Conservation (phyloP, 2,113 vertebrate species). For the Orcinus orca region DNA sequence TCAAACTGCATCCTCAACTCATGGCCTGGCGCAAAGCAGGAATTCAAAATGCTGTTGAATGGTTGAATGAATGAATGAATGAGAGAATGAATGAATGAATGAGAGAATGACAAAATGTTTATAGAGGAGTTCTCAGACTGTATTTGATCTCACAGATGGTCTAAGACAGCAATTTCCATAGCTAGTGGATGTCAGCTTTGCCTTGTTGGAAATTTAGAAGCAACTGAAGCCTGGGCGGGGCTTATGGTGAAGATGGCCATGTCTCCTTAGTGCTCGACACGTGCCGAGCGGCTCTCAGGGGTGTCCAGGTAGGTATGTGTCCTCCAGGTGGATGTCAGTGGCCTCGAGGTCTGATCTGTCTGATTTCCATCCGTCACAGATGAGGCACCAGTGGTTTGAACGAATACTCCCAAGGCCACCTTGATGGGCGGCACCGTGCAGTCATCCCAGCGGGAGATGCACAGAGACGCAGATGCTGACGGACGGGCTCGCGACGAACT, state of each 20-base stretch:
- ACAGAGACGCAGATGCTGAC: fast-evolving
- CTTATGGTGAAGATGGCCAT: fast-evolving
- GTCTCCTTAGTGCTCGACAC: fast-evolving
- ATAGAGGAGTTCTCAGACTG: neutral
- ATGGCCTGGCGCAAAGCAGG: fast-evolving
- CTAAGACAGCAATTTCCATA: fast-evolving
- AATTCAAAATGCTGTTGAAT: fast-evolving
- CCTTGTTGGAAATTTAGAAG: fast-evolving
- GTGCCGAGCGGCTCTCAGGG: fast-evolving
- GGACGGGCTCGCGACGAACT: fast-evolving
- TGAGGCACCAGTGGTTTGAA: neutral
- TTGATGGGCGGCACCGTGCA: fast-evolving
- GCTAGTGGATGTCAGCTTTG: fast-evolving
- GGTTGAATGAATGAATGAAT: neutral
- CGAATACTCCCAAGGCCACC: neutral
- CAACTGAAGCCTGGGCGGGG: neutral
- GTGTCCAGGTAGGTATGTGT: neutral
- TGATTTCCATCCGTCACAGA: neutral
- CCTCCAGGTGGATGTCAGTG: neutral
- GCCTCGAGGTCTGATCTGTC: neutral
- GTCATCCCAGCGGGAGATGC: fast-evolving
- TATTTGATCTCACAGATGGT: neutral
- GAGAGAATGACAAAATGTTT: too few species aligned
- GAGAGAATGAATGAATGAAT: too few species aligned
- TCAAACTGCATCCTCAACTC: neutral